Evolutionary conservation across 2,888 invertebrate species (phyloP).

Genomic region (Trichopoda pennipes): DNA sequence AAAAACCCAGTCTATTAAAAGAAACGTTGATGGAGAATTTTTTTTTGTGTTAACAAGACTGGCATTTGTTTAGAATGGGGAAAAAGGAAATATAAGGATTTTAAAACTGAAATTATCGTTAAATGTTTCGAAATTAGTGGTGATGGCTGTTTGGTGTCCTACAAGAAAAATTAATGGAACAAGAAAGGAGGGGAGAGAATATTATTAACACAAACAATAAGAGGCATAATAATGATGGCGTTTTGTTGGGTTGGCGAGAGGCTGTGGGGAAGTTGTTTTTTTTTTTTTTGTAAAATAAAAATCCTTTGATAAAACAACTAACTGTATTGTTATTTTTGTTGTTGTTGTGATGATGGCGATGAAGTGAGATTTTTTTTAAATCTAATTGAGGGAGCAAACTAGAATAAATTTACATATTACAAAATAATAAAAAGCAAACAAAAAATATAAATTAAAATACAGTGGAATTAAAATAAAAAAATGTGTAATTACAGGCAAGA

Average conservation of each 20-base stretch:
- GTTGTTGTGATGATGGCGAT: slow-evolving; percentile 25
- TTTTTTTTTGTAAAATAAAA: slow-evolving; percentile 9
- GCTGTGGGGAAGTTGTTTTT: slow-evolving; percentile 43
- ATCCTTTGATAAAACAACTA: slow-evolving; percentile 38
- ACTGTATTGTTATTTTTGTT: slow-evolving; percentile 14
- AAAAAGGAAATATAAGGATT: not conserved
- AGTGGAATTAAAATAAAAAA: slow-evolving; percentile 14
- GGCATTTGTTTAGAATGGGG: not conserved
- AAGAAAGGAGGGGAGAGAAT: slow-evolving; percentile 2
- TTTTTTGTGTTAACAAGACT: not conserved
- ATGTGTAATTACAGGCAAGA: slow-evolving; percentile 11
- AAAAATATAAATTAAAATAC: slow-evolving; percentile 14
- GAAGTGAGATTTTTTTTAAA: slow-evolving; percentile 41
- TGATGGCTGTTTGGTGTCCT: slow-evolving; percentile 1
- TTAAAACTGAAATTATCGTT: not conserved
- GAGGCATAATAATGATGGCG: slow-evolving; percentile 27
- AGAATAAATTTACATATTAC: slow-evolving; percentile 1
- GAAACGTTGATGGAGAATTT: slow-evolving; percentile 10
- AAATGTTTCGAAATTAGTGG: slow-evolving; percentile 8
- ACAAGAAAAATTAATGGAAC: slow-evolving; percentile 20
- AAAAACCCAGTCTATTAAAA: not conserved
- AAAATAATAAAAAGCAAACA: slow-evolving; percentile 12
- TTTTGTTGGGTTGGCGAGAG: not conserved
- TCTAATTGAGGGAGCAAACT: slow-evolving; percentile 30
- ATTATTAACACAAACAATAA: slow-evolving; percentile 16